These are phyloP conservation scores for Camponotus fellah DNA, from an alignment of 2,888 invertebrate species.

Conservation along the genomic window DNA sequence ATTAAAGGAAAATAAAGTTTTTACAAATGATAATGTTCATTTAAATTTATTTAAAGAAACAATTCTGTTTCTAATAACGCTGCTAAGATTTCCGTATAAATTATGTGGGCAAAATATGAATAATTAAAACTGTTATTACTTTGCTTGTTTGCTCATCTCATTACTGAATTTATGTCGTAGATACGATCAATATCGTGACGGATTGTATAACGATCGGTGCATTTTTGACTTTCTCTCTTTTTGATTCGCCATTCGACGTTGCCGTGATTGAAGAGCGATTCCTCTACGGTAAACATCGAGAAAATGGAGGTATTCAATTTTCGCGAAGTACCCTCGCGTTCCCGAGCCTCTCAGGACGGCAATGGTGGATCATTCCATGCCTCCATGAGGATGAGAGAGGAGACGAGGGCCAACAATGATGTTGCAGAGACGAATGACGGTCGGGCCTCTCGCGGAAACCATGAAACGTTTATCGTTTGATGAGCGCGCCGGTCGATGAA, in stretches of 20 bases:
- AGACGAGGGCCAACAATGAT: conserved; percentile 55
- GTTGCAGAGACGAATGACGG: conserved; percentile 66
- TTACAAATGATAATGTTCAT: conserved; percentile 29
- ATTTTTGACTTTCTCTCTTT: conserved; percentile 24
- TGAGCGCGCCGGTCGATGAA: conserved; percentile 50
- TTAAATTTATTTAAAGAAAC: conserved; percentile 17
- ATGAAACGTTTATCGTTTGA: conserved; percentile 45
- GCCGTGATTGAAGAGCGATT: conserved; percentile 49
- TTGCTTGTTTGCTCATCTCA: not conserved
- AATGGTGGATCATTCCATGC: conserved; percentile 66
- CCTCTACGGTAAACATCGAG: conserved; percentile 66
- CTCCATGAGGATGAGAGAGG: conserved; percentile 31
- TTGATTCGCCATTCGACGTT: conserved; percentile 39
- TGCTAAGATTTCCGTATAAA: not conserved
- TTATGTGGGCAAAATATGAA: not conserved
- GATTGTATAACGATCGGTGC: conserved; percentile 7
- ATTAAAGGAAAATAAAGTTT: not conserved
- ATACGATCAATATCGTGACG: not conserved
- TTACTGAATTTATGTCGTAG: not conserved
- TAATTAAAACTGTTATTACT: not conserved
- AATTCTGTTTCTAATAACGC: no score
- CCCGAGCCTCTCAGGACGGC: conserved; percentile 63
- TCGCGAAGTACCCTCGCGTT: conserved; percentile 57
- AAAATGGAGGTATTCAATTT: conserved; percentile 67
- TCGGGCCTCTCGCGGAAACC: conserved; percentile 41